Percentiles rank a stretch among this genome's conserved stretches.
phyloP scores from a whole-genome alignment of 2,888 invertebrate species.

The Campoplex capitator region DNA sequence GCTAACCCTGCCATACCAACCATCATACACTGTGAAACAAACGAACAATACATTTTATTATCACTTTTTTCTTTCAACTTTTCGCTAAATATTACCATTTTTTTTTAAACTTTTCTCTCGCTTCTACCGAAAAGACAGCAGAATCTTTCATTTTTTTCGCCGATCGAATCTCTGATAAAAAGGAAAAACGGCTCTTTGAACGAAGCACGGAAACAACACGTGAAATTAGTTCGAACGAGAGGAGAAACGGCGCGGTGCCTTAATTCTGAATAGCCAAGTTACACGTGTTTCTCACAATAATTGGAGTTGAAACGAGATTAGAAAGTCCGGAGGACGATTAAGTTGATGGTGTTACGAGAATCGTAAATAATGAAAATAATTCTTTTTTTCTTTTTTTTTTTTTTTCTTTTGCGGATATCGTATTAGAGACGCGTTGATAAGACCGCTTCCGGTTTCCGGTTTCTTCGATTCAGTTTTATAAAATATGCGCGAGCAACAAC shows the following conservation, averaged over 20 bases:
- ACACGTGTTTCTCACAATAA: slow-evolving; percentile 38
- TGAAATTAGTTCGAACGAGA: background rate
- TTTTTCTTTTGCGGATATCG: slow-evolving; percentile 15
- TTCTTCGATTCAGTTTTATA: background rate
- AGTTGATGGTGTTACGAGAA: slow-evolving; percentile 10
- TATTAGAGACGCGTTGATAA: slow-evolving; percentile 27
- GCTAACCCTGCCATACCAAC: slow-evolving; percentile 91
- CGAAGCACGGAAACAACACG: background rate
- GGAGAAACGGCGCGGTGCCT: slow-evolving; percentile 14
- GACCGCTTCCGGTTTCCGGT: slow-evolving; percentile 45
- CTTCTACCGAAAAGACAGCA: background rate
- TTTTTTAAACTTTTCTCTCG: too few relatives aligned
- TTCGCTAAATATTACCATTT: background rate
- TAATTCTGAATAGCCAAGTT: background rate
- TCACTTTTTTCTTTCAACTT: background rate
- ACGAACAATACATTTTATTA: slow-evolving; percentile 44
- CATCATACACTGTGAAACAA: slow-evolving; percentile 90
- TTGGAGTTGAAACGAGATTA: slow-evolving; percentile 48
- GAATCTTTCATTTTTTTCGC: too few relatives aligned
- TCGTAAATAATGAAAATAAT: background rate
- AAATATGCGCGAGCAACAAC: background rate
- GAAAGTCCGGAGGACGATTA: slow-evolving; percentile 54
- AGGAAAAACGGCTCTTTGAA: background rate
- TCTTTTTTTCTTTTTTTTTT: background rate
- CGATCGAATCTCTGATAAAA: background rate